Base-by-base conservation (phyloP, 2,797 vertebrate genomes). In the Falco columbarius region DNA sequence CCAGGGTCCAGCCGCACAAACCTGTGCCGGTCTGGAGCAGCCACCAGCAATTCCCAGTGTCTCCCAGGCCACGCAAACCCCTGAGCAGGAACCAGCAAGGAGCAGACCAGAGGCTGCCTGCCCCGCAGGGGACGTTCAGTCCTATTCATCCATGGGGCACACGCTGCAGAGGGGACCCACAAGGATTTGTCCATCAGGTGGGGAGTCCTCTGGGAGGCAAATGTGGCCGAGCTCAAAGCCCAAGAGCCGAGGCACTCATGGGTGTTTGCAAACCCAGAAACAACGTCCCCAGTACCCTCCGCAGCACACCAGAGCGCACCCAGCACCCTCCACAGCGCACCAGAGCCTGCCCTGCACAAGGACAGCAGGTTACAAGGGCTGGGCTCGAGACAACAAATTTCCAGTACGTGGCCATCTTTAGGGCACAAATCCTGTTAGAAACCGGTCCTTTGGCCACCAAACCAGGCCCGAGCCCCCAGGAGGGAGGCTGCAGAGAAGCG, bases 171-270 rank as follows among this genome's bases (percentile, higher is more conserved):
- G 32, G 24, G 13, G 29, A 40, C 6, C 34, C 51, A 54, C 5
- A 0, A 51, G 49, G 16, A 7, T 32, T 30, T 58, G 20, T 5
- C 67, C 55, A 47, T 7, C 59, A 36, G 34, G 46, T 59, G 26
- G 34, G 51, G 66, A 58, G 8, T 22, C 10, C 47, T 14, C 38
- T 40, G 30, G 63, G 63, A 55, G 17, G 29, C 4, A 59, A 32
- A 65, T 0, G 0, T 1, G 23, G 7, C 12, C 6, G 8, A 76
- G 36, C 29, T 61, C 55, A 51, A 61, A 46, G 30, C 62, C 36
- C 40, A 5, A 3, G 11, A n/a, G 56, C 52, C 5, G 40, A 84
- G 32, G 4, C 19, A 2, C 5, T 14, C 6, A 0, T 1, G 38
- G n/a, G 4, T 22, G 24, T 61, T 59, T 32, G 34, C 42, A 86